Evolutionary conservation across 2,888 invertebrate species (phyloP).

Genomic region (Xestia xanthographa): DNA sequence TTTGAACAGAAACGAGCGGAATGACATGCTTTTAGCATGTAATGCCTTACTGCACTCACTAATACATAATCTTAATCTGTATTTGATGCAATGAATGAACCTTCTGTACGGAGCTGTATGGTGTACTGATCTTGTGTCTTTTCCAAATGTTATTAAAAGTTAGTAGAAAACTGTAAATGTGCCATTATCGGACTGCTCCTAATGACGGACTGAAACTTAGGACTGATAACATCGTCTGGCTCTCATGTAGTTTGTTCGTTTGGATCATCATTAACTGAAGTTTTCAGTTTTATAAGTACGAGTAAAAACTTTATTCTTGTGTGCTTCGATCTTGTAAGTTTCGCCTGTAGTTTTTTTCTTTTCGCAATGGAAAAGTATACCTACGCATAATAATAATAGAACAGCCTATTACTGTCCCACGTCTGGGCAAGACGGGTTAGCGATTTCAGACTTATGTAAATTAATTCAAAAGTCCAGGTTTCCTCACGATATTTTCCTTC

Average conservation of each 20-base stretch:
- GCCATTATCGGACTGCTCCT: conserved; percentile 20
- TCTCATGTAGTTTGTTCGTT: conserved; percentile 20
- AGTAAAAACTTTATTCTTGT: conserved; percentile 2
- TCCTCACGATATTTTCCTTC: too few relatives aligned
- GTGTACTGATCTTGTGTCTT: background rate
- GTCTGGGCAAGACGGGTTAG: too few relatives aligned
- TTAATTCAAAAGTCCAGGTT: too few relatives aligned
- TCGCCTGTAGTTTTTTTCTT: background rate
- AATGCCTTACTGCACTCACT: background rate
- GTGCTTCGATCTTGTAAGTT: conserved; percentile 1
- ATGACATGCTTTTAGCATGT: background rate
- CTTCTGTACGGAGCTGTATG: conserved; percentile 19
- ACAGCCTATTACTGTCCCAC: too few relatives aligned
- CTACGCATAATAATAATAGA: background rate
- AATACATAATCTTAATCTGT: background rate
- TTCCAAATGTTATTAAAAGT: conserved; percentile 46
- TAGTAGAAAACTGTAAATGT: conserved; percentile 45
- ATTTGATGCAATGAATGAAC: background rate
- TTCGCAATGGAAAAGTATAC: background rate
- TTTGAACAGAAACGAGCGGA: background rate
- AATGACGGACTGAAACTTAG: conserved; percentile 36
- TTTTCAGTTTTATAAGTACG: conserved; percentile 11
- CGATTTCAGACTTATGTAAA: too few relatives aligned
- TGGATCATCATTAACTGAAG: conserved; percentile 28
- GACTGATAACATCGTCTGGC: conserved; percentile 35